phyloP scores from a whole-genome alignment of 2,113 vertebrate genomes.

The Scomber scombrus region DNA sequence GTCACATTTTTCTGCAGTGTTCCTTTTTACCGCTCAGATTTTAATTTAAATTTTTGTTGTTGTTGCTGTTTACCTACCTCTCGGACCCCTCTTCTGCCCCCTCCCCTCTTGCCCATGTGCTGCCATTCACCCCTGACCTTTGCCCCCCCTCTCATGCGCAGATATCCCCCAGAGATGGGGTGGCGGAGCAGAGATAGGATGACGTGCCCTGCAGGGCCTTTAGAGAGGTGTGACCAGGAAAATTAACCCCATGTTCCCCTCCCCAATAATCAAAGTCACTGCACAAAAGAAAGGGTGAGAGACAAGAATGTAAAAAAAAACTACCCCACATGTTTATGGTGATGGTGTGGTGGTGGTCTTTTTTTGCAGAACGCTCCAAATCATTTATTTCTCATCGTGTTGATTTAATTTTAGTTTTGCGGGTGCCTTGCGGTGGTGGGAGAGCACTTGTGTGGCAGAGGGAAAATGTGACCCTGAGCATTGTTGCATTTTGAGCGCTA shows the following conservation, averaged over 20 bases:
- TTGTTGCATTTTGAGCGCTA: constrained; percentile 55
- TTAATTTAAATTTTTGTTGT: constrained; percentile 1
- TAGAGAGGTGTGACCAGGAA: constrained; percentile 78
- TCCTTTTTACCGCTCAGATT: neutral
- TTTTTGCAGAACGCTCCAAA: constrained; percentile 38
- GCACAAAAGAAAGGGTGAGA: constrained; percentile 80
- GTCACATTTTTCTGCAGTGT: constrained; percentile 68
- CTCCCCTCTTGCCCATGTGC: constrained; percentile 60
- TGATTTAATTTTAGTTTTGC: constrained; percentile 22
- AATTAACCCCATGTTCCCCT: constrained; percentile 40
- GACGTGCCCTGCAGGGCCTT: constrained; percentile 68
- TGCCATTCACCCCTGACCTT: constrained; percentile 69
- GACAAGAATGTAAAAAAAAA: constrained; percentile 45
- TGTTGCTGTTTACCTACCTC: constrained; percentile 43
- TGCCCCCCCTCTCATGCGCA: constrained; percentile 71
- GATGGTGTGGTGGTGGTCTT: constrained; percentile 68
- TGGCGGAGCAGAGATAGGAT: constrained; percentile 73
- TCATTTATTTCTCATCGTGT: constrained; percentile 22
- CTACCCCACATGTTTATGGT: constrained; percentile 51
- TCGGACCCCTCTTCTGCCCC: constrained; percentile 46
- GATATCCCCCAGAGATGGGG: constrained; percentile 78
- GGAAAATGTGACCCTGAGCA: constrained; percentile 71
- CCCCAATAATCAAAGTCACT: constrained; percentile 64
- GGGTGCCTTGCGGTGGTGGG: constrained; percentile 59
- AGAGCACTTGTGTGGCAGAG: constrained; percentile 65